phyloP scores from a whole-genome alignment of 2,113 vertebrate species.

The Rousettus leschenaultii region DNA sequence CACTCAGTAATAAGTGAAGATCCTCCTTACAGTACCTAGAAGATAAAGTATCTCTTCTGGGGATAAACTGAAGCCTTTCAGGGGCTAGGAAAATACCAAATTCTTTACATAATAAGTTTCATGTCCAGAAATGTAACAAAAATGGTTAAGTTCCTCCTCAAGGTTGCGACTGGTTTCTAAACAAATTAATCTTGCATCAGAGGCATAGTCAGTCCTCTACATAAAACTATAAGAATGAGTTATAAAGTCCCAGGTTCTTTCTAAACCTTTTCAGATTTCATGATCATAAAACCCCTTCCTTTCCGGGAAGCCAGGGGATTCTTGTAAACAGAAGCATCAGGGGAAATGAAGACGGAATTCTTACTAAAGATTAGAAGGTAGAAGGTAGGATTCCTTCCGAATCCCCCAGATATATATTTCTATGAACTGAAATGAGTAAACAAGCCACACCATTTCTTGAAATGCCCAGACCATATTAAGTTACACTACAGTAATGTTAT shows the following conservation, averaged over 20 bases:
- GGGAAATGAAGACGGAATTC: background rate
- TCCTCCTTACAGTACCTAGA: background rate
- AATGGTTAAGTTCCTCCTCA: background rate
- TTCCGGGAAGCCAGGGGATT: background rate
- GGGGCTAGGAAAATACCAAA: background rate
- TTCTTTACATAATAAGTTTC: background rate
- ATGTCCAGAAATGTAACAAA: background rate
- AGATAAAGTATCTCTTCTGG: background rate
- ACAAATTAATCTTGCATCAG: background rate
- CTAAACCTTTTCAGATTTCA: slow-evolving; percentile 5
- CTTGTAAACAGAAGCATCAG: background rate
- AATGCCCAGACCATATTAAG: background rate
- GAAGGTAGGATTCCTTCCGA: background rate
- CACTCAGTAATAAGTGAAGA: background rate
- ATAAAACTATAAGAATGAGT: background rate
- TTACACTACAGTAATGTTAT: background rate
- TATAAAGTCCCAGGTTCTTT: background rate
- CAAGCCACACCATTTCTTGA: background rate
- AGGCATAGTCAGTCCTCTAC: background rate
- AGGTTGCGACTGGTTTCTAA: background rate
- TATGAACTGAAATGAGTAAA: background rate
- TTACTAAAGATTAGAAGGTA: background rate
- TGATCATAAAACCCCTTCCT: background rate
- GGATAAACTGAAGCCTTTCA: background rate
- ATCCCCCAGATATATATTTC: background rate